Evolutionary conservation across 2,113 vertebrate species (phyloP).

Genomic region (Rhodinocichla rosea): DNA sequence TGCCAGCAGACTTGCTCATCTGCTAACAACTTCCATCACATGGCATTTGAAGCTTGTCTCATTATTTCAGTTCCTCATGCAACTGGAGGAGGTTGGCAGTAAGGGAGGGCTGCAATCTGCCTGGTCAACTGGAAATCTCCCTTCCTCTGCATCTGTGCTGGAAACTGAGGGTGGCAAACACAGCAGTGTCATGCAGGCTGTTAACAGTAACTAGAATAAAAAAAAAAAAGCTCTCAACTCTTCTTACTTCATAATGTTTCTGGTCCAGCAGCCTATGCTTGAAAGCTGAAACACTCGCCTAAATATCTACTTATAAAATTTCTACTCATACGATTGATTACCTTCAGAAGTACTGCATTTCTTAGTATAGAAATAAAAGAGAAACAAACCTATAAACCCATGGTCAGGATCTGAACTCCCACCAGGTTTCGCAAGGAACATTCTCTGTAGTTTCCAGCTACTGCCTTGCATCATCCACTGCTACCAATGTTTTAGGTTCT

Average conservation of each 20-base stretch:
- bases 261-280: neutral
- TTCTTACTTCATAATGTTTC: neutral
- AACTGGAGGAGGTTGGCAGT: neutral
- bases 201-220: neutral
- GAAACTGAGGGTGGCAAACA: neutral
- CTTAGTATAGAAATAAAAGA: neutral
- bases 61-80: neutral
- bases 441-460: neutral
- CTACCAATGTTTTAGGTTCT: neutral
- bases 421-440: accelerated
- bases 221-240: neutral
- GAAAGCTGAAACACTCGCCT: neutral
- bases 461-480: neutral
- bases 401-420: neutral
- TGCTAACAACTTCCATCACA: neutral
- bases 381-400: neutral
- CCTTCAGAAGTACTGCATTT: neutral
- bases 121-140: neutral
- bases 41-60: neutral
- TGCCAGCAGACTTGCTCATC: neutral
- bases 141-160: neutral
- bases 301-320: neutral
- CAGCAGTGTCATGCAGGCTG: neutral
- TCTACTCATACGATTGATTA: neutral
- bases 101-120: neutral